Percentiles rank a stretch among this genome's conserved stretches.
These are phyloP conservation scores for Galemys pyrenaicus DNA, from an alignment of 2,113 vertebrate genomes.

Conservation along the genomic window DNA sequence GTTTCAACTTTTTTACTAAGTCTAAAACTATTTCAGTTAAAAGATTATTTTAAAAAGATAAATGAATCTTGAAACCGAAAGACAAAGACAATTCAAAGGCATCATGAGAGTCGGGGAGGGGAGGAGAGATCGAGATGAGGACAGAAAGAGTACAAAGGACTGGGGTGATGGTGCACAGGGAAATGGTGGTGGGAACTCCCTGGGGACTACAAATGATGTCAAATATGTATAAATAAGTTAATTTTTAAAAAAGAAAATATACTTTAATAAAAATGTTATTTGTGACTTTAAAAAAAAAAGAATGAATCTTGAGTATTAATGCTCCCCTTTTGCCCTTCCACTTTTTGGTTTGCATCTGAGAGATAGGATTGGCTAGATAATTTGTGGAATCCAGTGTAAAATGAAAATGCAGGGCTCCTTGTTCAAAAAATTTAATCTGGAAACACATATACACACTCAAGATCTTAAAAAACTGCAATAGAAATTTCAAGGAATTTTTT, in stretches of 20 bases:
- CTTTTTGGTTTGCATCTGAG: not conserved
- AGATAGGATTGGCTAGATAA: not conserved
- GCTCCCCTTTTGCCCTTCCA: conserved; percentile 46
- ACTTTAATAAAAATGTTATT: no score
- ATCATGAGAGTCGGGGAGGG: no score
- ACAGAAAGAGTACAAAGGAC: no score
- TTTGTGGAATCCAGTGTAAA: not conserved
- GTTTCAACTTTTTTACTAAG: not conserved
- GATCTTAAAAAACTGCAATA: not conserved
- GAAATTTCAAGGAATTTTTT: conserved; percentile 8
- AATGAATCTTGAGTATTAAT: not conserved
- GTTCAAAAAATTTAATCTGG: not conserved
- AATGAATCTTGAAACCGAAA: not conserved
- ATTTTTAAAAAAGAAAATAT: no score
- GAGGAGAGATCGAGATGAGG: no score
- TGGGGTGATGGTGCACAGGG: no score
- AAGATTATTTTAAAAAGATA: not conserved
- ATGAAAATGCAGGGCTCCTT: not conserved
- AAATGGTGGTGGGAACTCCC: no score
- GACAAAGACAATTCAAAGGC: no score
- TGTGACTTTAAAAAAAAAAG: not conserved
- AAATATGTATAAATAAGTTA: no score
- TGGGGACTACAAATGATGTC: no score
- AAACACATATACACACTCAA: not conserved
- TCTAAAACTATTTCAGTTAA: not conserved